These are phyloP conservation scores for Cirrhinus molitorella DNA, from an alignment of 2,797 vertebrate species.

Conservation along the genomic window DNA sequence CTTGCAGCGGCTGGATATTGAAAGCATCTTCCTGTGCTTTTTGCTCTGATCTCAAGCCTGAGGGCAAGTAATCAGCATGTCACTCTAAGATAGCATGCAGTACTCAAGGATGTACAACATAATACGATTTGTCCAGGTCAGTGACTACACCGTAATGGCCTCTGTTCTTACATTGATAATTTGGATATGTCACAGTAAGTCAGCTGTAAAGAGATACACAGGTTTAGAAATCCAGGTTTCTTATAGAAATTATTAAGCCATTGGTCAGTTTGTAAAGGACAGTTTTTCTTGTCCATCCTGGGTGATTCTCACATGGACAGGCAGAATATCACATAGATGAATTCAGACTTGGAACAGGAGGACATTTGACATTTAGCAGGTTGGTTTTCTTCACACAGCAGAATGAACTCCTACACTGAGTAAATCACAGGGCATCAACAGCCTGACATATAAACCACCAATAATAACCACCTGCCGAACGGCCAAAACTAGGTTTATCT, in stretches of 20 bases:
- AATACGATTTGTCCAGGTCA: slow-evolving; percentile 30
- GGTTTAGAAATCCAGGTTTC: slow-evolving; percentile 5
- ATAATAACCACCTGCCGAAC: slow-evolving; percentile 57
- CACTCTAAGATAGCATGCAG: slow-evolving; percentile 29
- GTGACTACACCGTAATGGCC: slow-evolving; percentile 16
- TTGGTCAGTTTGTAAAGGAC: slow-evolving; percentile 35
- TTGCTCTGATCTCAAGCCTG: background rate
- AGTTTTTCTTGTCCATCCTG: slow-evolving; percentile 10
- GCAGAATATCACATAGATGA: slow-evolving; percentile 40
- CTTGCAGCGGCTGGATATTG: background rate
- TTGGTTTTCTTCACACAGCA: slow-evolving; percentile 81
- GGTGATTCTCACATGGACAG: slow-evolving; percentile 30
- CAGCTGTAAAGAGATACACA: slow-evolving; percentile 5
- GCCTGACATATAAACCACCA: slow-evolving; percentile 54
- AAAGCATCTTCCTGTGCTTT: slow-evolving; percentile 30
- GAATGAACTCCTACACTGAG: slow-evolving; percentile 79
- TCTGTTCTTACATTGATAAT: background rate
- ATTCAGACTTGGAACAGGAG: slow-evolving; percentile 79
- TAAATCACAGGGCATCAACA: slow-evolving; percentile 61
- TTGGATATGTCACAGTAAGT: slow-evolving; percentile 10
- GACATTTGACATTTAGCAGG: slow-evolving; percentile 83
- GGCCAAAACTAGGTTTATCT: slow-evolving; percentile 49
- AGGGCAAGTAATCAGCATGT: slow-evolving; percentile 32
- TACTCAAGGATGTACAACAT: slow-evolving; percentile 33
- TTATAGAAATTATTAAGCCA: background rate